Base-by-base conservation (phyloP, 2,113 vertebrate genomes). In the Scartelaos histophorus region DNA sequence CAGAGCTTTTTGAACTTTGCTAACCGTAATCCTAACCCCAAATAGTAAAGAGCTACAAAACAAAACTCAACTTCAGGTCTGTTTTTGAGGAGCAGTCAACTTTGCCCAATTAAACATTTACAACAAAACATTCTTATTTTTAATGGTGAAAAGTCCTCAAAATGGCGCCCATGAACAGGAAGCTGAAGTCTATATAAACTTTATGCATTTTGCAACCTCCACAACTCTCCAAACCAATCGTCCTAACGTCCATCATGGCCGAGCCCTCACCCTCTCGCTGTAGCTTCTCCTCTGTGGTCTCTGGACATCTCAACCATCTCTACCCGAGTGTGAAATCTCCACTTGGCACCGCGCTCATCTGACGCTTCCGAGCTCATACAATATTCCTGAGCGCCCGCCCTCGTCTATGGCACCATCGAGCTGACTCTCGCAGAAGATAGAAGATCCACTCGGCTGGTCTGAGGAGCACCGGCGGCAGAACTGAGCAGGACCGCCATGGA, bases 401-500 rank as follows among this genome's bases (percentile, higher is more conserved):
- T 56, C 51, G 46, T 73, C 71, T 58, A 69, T 69, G 66, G 46
- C 53, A 22, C 38, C 12, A 57, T 25, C 22, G 67, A 2, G 5
- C 70, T 38, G 47, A 61, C 74, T 69, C 54, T 22, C n/a, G 3
- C 17, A 43, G 61, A 17, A 67, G 69, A 67, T 22, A 72, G 46
- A 58, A 68, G 29, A 0, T 56, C 67, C 57, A 60, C 66, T 9
- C 34, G 70, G 17, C 51, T 80, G 71, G 68, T 71, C 24, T 65
- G 57, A 54, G 34, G 17, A 66, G 72, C 70, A 57, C 17, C 35
- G 3, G n/a, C 45, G 13, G 54, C n/a, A 56, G 66, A 69, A 34
- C 67, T 78, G 54, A 65, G 64, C 76, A 69, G 70, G 76, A 80
- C 49, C 65, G 5, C 79, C 73, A 69, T 67, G 81, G 82, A 80